A percentile compares a stretch with the other conserved stretches of the same genome.
Evolutionary conservation across 2,113 vertebrate species (phyloP).

Genomic region (Vireo altiloquus): DNA sequence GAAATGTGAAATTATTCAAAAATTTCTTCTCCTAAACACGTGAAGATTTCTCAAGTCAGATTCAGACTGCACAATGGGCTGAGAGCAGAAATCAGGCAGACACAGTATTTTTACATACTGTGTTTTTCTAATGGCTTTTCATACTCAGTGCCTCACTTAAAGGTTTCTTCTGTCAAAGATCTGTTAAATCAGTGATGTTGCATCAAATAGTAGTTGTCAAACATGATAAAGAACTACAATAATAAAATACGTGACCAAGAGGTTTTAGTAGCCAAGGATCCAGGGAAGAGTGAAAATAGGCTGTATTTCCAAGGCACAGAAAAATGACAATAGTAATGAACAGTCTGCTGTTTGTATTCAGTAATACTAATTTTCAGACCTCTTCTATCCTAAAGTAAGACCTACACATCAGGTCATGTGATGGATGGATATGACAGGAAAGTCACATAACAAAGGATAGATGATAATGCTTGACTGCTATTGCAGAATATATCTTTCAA

Average conservation of each 20-base stretch:
- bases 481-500: not conserved
- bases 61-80: constrained; percentile 42
- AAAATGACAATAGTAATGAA: not conserved
- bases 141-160: not conserved
- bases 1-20: constrained; percentile 69
- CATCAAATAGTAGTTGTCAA: constrained; percentile 40
- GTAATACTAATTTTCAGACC: not conserved
- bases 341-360: not conserved
- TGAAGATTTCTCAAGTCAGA: constrained; percentile 56
- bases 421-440: not conserved
- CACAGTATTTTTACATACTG: not conserved
- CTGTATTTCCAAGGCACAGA: not conserved
- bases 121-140: constrained; percentile 47
- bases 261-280: not conserved
- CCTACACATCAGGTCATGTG: not conserved
- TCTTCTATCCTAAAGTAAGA: not conserved
- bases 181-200: constrained; percentile 44
- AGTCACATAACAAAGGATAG: not conserved
- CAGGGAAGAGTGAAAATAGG: not conserved
- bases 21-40: constrained; percentile 49
- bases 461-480: not conserved
- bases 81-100: constrained; percentile 39
- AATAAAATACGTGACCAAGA: constrained; percentile 43
- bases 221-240: constrained; percentile 39
- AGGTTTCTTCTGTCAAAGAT: constrained; percentile 43